Base-by-base conservation (phyloP, 2,797 vertebrate genomes). In the Propithecus deckenii region DNA sequence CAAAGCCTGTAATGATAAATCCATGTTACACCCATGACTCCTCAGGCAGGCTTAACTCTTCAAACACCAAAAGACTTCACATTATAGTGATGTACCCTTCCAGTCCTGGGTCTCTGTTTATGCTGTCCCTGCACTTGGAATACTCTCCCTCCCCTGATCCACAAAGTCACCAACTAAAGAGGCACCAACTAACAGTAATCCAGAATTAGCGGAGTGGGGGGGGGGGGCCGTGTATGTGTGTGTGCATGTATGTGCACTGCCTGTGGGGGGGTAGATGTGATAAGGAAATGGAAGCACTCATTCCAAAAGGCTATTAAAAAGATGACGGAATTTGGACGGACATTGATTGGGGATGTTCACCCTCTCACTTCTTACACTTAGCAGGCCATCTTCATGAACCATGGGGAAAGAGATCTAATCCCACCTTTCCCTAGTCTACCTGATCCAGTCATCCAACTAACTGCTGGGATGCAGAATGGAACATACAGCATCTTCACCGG, bases 1-100 rank as follows among this genome's bases (percentile, higher is more conserved):
- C 98, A 99, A 89, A 93, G 98, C 98, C 98, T 99, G 96, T 89
- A 98, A 97, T 35, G 65, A 96, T 32, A 85, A 86, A 83, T 55
- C 7, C 14, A 41, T 9, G 25, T 97, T 35, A 97, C 9, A 32
- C 9, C 18, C 7, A 13, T 9, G 57, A 67, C 67, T 52, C 28
- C 15, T 79, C 6, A 78, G n/a, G 35, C 12, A 78, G 9, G 28
- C 4, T 87, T 81, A 69, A 59, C 41, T 69, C 52, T 35, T 78
- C 48, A 72, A 38, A 81, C 4, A 35, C 46, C 18, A 50, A 1
- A 5, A 71, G 7, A 55, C 17, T 57, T 46, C 17, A 46, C 4
- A 23, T 30, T 30, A 4, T 0, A 30, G 30, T 38, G 75, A 71
- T 2, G 1, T 25, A 10, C 4, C 0, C 25, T 69, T 38, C 8